phyloP scores from a whole-genome alignment of 2,113 vertebrate species.

The Dunckerocampus dactyliophorus region DNA sequence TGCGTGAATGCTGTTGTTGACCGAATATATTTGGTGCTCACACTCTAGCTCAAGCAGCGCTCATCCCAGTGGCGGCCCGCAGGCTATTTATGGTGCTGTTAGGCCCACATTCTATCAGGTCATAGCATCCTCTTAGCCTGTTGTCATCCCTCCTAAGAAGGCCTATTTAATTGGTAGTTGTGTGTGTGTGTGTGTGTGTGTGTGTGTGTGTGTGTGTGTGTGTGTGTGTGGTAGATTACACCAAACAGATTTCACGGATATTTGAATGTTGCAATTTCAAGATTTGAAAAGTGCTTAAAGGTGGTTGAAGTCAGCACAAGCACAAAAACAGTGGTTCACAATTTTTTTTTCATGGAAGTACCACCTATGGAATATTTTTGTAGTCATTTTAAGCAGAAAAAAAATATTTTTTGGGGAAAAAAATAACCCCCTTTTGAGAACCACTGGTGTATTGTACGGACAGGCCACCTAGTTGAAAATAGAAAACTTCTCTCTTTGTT shows the following conservation, averaged over 20 bases:
- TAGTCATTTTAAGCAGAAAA: no score
- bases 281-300: neutral
- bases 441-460: no score
- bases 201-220: neutral
- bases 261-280: neutral
- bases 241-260: no score
- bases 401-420: no score
- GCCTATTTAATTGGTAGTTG: slow-evolving; percentile 2
- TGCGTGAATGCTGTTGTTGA: slow-evolving; percentile 18
- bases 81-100: slow-evolving; percentile 49
- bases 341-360: no score
- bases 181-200: neutral
- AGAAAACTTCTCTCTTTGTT: no score
- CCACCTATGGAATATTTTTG: no score
- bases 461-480: no score
- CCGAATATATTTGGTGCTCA: slow-evolving; percentile 42
- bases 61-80: slow-evolving; percentile 5
- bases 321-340: no score
- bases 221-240: neutral
- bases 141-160: slow-evolving; percentile 10
- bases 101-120: slow-evolving; percentile 13
- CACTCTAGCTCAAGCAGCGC: slow-evolving; percentile 24
- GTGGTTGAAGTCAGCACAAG: neutral
- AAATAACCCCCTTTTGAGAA: no score
- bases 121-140: slow-evolving; percentile 1